phyloP scores from a whole-genome alignment of 2,888 invertebrate genomes.

The Palloptera scutellata region DNA sequence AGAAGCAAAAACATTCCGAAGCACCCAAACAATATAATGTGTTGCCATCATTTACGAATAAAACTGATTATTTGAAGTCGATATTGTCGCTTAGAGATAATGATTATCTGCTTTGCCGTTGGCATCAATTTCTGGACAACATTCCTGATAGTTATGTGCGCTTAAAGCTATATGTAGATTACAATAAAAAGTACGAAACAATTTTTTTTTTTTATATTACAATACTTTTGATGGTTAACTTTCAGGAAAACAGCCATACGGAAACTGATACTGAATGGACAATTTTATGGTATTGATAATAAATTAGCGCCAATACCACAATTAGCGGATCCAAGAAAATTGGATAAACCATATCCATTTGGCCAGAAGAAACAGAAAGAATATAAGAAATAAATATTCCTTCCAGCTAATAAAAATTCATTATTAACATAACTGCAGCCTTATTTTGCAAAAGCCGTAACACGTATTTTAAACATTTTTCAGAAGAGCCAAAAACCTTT shows the following conservation, averaged over 20 bases:
- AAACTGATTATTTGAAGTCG: constrained; percentile 44
- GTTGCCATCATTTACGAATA: constrained; percentile 47
- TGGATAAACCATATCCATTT: no score
- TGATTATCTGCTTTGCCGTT: constrained; percentile 37
- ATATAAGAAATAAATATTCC: no score
- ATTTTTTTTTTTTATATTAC: constrained; percentile 13
- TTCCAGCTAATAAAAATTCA: no score
- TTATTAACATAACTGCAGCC: no score
- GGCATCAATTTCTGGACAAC: constrained; percentile 39
- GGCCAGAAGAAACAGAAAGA: no score
- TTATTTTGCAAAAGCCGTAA: no score
- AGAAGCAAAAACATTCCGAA: background rate
- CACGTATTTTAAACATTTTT: no score
- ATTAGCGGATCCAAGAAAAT: constrained; percentile 33
- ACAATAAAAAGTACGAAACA: constrained; percentile 15
- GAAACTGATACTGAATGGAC: constrained; percentile 49
- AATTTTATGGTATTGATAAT: constrained; percentile 51
- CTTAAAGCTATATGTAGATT: constrained; percentile 36
- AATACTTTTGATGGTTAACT: background rate
- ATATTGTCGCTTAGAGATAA: constrained; percentile 41
- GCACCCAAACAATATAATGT: constrained; percentile 37
- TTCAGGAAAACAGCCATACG: constrained; percentile 43
- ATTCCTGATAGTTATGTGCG: constrained; percentile 34
- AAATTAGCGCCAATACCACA: constrained; percentile 52
- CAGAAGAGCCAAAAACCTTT: no score